Base-by-base conservation (phyloP, 2,113 vertebrate genomes). In the Siniperca chuatsi region DNA sequence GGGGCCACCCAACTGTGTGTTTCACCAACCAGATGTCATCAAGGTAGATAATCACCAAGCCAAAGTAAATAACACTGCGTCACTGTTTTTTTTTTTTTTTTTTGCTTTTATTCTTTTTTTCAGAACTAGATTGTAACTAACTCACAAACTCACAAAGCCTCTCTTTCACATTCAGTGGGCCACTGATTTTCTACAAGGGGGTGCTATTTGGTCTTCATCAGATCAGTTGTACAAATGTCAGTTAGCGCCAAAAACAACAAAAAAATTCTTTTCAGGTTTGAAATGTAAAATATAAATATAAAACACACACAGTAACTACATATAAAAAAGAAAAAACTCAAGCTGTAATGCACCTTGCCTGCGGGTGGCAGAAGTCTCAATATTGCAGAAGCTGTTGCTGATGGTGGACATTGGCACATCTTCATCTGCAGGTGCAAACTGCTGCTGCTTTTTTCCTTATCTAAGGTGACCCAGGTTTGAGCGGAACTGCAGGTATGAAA, bases 31-130 rank as follows among this genome's bases (percentile, higher is more conserved):
- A 89, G 79, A 86, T 88, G 75, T 85, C 83, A 92, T 92, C 76
- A 58, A 68, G 72, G 37, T 33, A 89, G 94, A 95, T 93, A 95
- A 95, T 92, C 88, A 79, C 75, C n/a, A 60, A 87, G 94, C 93
- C 92, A 94, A 93, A 82, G 68, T 89, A 93, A 93, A 94, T 89
- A 91, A 79, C 33, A 80, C 54, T 78, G 50, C 60, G 1, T 82
- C 58, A 82, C 52, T 46, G 6, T 72, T 61, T 42, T 73, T 66
- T 70, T 50, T 65, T 25, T 25, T 25, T 25, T 25, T 68, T 37
- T 4, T 10, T 40, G 42, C 11, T 87, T 81, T 72, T 33, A 8
- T 16, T 86, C 60, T 70, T 62, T 79, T 20, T 21, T 75, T 69
- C 5, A 2, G 6, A 74, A 66, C 57, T 2, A 15, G 54, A 29